Evolutionary conservation across 2,113 vertebrate species (phyloP).

Genomic region (Edolisoma coerulescens): DNA sequence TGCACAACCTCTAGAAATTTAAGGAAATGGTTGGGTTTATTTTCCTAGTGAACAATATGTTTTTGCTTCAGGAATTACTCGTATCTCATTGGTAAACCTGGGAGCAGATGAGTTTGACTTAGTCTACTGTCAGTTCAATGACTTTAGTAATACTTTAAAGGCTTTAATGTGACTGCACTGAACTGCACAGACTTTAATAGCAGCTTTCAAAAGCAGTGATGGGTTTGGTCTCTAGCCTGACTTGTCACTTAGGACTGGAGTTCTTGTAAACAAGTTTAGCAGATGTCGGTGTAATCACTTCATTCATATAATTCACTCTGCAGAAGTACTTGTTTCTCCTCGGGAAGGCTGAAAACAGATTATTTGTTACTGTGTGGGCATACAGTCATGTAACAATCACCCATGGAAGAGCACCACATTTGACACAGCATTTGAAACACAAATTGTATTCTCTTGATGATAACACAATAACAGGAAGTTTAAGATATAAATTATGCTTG

Average conservation of each 20-base stretch:
- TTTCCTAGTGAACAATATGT: not conserved
- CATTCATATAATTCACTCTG: not conserved
- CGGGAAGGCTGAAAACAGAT: not conserved
- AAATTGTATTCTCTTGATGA: not conserved
- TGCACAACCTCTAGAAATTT: not conserved
- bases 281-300: not conserved
- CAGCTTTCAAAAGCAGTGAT: constrained; percentile 18
- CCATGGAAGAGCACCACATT: not conserved
- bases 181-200: constrained; percentile 15
- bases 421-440: not conserved
- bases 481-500: not conserved
- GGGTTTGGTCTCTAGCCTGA: not conserved
- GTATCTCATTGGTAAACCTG: constrained; percentile 4
- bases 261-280: constrained; percentile 39
- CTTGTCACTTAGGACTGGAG: not conserved
- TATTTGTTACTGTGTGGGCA: not conserved
- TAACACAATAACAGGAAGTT: not conserved
- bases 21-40: not conserved
- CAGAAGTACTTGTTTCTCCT: not conserved
- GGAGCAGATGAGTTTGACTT: constrained; percentile 26
- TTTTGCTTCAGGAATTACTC: constrained; percentile 19
- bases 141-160: constrained; percentile 34
- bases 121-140: constrained; percentile 46
- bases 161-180: constrained; percentile 24
- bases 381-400: not conserved